Evolutionary conservation across 1,140 invertebrate genomes (phyloP), one percentile per base, ranked within the genome.

Genomic region (Planococcus citri): DNA sequence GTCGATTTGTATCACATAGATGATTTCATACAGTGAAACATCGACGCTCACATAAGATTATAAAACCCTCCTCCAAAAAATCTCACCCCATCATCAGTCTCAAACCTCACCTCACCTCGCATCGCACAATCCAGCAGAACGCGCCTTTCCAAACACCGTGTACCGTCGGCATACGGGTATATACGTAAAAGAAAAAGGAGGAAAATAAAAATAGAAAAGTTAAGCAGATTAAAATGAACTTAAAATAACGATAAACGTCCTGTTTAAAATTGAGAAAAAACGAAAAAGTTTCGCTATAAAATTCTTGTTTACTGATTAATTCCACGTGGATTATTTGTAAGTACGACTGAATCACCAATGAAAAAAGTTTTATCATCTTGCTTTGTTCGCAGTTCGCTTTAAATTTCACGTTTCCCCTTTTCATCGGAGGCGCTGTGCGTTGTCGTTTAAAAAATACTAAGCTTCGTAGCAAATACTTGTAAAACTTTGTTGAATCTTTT

Each of bases 331-430:
- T 60, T 70, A 64, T 60, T 25, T 20, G 27, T 33, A 27, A 57
- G 69, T 70, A 38, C 57, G 38, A 60, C 58, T 70, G 37, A 70
- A 57, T 70, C 58, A 29, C 41, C 57, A 64, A 70, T 37, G 58
- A 64, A 64, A 64, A 51, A 64, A 64, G 60, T 64, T 64, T 64
- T 64, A 64, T 64, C 60, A 64, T 64, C 25, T 27, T 64, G 6
- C 60, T 25, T 27, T 27, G 20, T 64, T 27, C 60, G 10, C 10
- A 51, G 41, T 51, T 51, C 41, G 41, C 41, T 51, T 51, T 17
- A 51, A n/a, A 37, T 14, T 37, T 14, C 12, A 51, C 6, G 10
- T 51, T 51, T 51, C 41, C 41, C 41, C n/a, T 51, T n/a, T 51
- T 64, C 20, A n/a, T n/a, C n/a, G n/a, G n/a, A 17, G 21, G 10